A percentile compares a stretch with the other conserved stretches of the same genome.
phyloP scores from a whole-genome alignment of 1,140 invertebrate species.

The Cotesia chilonis region DNA sequence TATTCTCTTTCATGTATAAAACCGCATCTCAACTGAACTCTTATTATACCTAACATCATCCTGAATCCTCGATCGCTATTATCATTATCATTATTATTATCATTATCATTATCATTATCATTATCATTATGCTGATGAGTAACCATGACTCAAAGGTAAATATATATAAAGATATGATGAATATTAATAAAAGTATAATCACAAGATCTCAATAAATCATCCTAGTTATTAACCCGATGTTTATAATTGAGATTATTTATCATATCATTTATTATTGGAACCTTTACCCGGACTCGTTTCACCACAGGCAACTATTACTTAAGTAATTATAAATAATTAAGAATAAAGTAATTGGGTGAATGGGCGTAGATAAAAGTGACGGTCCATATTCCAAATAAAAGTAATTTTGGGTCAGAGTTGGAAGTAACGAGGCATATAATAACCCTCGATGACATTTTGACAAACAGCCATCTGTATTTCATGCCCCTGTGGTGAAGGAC shows the following conservation, averaged over 20 bases:
- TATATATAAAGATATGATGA: too few species aligned
- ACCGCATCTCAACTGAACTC: neutral
- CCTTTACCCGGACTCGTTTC: too few species aligned
- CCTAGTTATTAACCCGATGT: neutral
- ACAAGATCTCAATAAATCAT: slow-evolving; percentile 12
- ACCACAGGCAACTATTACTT: too few species aligned
- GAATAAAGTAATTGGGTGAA: neutral
- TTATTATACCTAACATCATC: neutral
- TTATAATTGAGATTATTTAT: too few species aligned
- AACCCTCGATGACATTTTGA: slow-evolving; percentile 60
- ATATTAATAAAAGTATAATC: slow-evolving; percentile 6
- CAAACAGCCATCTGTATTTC: slow-evolving; percentile 66
- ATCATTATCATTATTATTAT: neutral
- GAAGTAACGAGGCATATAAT: slow-evolving; percentile 64
- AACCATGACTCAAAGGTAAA: neutral
- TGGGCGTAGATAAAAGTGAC: neutral
- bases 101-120: neutral
- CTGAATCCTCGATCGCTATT: too few species aligned
- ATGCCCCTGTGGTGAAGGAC: slow-evolving; percentile 62
- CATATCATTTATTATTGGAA: too few species aligned
- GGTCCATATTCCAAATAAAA: slow-evolving; percentile 9
- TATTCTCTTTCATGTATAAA: neutral
- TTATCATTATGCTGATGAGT: neutral
- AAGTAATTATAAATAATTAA: too few species aligned
- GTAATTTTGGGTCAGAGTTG: slow-evolving; percentile 28